phyloP scores from a whole-genome alignment of 1,140 invertebrate genomes.

The Medauroidea extradentata region DNA sequence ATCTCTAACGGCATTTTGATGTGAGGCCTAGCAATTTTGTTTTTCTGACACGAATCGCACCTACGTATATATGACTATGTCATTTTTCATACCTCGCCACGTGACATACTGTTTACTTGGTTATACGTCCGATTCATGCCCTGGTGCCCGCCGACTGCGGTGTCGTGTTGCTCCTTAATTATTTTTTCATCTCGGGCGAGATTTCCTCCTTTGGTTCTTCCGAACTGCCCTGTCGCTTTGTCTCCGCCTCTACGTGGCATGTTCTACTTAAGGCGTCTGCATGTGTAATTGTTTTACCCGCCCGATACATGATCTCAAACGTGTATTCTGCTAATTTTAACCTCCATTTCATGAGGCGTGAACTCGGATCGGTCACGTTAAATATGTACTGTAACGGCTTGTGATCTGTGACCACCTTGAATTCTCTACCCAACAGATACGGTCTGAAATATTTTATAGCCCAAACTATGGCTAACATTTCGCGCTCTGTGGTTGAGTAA shows the following conservation, averaged over 20 bases:
- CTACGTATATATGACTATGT: not conserved
- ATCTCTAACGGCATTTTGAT: not conserved
- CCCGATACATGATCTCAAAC: slow-evolving; percentile 42
- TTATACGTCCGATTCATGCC: too few relatives aligned
- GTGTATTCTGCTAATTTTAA: slow-evolving; percentile 46
- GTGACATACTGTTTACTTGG: not conserved
- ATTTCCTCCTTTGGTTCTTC: too few relatives aligned
- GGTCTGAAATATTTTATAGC: slow-evolving; percentile 42
- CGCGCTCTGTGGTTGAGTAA: slow-evolving; percentile 45
- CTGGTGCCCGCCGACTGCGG: not conserved
- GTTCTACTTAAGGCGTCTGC: slow-evolving; percentile 31
- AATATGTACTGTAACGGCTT: slow-evolving; percentile 46
- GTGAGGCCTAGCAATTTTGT: not conserved
- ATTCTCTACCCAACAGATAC: slow-evolving; percentile 45
- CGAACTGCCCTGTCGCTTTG: too few relatives aligned
- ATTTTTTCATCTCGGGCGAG: not conserved
- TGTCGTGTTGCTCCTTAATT: not conserved
- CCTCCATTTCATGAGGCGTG: slow-evolving; percentile 47
- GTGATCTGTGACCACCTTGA: slow-evolving; percentile 50
- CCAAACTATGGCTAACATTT: slow-evolving; percentile 50
- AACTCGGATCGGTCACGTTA: slow-evolving; percentile 42
- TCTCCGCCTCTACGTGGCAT: too few relatives aligned
- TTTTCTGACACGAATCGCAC: not conserved
- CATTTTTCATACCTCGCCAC: not conserved
- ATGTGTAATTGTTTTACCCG: slow-evolving; percentile 34